Percentiles rank a stretch among this genome's conserved stretches.
Conservation (phyloP, 2,797 vertebrate species). For the Cyclopterus lumpus region DNA sequence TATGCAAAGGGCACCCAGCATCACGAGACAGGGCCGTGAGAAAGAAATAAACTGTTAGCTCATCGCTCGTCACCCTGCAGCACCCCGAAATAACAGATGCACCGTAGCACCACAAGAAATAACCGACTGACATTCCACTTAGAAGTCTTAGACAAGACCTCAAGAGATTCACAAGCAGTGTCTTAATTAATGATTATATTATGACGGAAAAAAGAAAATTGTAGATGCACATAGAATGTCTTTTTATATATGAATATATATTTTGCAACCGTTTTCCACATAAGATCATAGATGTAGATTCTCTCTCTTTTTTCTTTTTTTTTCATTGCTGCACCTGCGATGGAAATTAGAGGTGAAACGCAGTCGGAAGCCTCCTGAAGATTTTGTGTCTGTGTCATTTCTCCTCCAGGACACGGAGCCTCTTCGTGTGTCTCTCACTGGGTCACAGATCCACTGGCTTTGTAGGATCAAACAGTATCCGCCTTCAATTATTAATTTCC, state of each 20-base stretch:
- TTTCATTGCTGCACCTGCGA: slow-evolving; percentile 48
- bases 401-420: slow-evolving; percentile 44
- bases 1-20: slow-evolving; percentile 76
- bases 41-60: slow-evolving; percentile 43
- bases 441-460: slow-evolving; percentile 47
- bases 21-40: slow-evolving; percentile 50
- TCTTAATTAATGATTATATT: slow-evolving; percentile 78
- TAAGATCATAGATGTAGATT: slow-evolving; percentile 76
- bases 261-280: slow-evolving; percentile 86
- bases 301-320: slow-evolving; percentile 37
- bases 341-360: slow-evolving; percentile 42
- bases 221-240: slow-evolving; percentile 85
- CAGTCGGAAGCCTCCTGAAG: slow-evolving; percentile 49
- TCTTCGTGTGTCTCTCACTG: slow-evolving; percentile 40
- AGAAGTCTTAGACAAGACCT: slow-evolving; percentile 70
- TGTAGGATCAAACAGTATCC: slow-evolving; percentile 42
- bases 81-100: slow-evolving; percentile 50
- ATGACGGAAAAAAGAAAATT: slow-evolving; percentile 70
- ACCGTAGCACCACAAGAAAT: slow-evolving; percentile 62
- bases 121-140: slow-evolving; percentile 71
- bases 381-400: slow-evolving; percentile 63
- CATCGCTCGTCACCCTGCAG: slow-evolving; percentile 23
- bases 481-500: slow-evolving; percentile 30
- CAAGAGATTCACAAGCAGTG: slow-evolving; percentile 78
- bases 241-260: slow-evolving; percentile 84